Conservation (phyloP, 2,797 vertebrate genomes). For the Halcyon smyrnensis region DNA sequence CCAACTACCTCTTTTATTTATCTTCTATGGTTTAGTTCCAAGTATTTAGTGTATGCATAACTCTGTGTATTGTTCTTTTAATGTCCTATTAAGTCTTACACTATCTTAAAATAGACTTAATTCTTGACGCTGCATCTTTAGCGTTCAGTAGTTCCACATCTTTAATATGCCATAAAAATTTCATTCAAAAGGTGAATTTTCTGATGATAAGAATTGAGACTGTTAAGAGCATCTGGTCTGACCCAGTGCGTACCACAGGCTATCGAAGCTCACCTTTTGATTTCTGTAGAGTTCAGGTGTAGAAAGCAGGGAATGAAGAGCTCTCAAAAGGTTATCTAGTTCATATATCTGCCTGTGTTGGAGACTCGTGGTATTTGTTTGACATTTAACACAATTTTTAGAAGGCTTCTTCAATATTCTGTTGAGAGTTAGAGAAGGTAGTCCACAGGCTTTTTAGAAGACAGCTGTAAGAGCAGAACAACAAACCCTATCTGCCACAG, state of each 20-base stretch:
- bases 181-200: neutral
- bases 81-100: neutral
- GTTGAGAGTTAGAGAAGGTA: neutral
- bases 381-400: conserved; percentile 9
- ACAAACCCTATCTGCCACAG: neutral
- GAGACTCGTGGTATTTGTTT: neutral
- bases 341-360: neutral
- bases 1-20: neutral
- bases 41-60: neutral
- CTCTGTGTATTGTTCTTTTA: neutral
- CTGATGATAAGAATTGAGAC: neutral
- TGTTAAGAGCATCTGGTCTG: neutral
- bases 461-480: neutral
- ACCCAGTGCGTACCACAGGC: neutral
- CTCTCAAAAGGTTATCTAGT: neutral
- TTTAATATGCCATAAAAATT: neutral
- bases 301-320: neutral
- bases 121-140: neutral
- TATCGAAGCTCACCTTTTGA: neutral
- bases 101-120: neutral
- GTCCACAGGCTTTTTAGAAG: neutral
- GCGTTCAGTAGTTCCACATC: neutral
- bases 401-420: neutral
- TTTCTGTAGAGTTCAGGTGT: neutral
- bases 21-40: neutral